These are phyloP conservation scores for Apoderus coryli DNA, from an alignment of 2,888 invertebrate genomes.

Conservation along the genomic window DNA sequence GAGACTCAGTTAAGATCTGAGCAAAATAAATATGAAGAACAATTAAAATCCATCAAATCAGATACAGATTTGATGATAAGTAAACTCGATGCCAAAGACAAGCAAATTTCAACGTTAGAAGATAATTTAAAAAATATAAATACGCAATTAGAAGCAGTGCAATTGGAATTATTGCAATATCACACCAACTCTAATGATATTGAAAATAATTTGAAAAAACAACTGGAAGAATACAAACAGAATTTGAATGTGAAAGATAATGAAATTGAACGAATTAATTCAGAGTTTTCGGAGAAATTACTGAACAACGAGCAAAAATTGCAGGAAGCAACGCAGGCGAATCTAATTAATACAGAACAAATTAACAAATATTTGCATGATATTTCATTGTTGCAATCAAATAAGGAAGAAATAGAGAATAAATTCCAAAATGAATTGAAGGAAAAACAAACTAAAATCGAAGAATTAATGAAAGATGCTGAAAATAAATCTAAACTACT, in stretches of 20 bases:
- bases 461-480: neutral
- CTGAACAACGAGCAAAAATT: too few relatives aligned
- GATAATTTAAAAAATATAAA: constrained; percentile 28
- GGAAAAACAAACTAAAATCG: constrained; percentile 4
- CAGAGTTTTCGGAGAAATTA: too few relatives aligned
- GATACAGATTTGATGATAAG: constrained; percentile 3
- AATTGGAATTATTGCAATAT: constrained; percentile 28
- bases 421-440: too few relatives aligned
- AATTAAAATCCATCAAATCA: too few relatives aligned
- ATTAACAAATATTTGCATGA: too few relatives aligned
- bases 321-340: too few relatives aligned
- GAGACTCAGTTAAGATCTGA: too few relatives aligned
- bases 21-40: too few relatives aligned
- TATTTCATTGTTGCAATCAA: too few relatives aligned
- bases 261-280: too few relatives aligned
- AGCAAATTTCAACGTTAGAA: constrained; percentile 25
- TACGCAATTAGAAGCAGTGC: constrained; percentile 23
- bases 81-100: constrained; percentile 22
- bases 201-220: constrained; percentile 23
- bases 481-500: neutral
- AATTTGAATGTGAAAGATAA: constrained; percentile 5
- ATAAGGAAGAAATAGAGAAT: too few relatives aligned
- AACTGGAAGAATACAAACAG: constrained; percentile 8
- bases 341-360: too few relatives aligned
- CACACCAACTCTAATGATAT: constrained; percentile 25